Percentiles rank a stretch among this genome's conserved stretches.
Evolutionary conservation across 35 echinoderm and acorn worm species (phyloP).

Genomic region (Holothuria glaberrima): DNA sequence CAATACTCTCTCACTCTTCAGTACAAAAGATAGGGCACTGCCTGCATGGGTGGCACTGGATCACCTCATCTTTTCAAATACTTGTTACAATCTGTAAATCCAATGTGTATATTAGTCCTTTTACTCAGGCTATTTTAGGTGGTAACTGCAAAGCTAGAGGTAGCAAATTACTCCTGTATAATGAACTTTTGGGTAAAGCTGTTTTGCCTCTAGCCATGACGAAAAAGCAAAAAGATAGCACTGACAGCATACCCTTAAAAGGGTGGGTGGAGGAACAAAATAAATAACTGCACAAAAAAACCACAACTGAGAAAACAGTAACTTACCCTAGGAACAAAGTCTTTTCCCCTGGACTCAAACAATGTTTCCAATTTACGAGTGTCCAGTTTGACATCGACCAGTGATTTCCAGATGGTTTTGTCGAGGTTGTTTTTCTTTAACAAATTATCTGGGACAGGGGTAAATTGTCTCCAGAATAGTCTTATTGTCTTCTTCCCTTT

Average conservation of each 20-base stretch:
- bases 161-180: too few relatives aligned
- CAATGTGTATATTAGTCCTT: too few relatives aligned
- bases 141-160: too few relatives aligned
- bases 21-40: too few relatives aligned
- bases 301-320: background rate
- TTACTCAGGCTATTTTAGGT: too few relatives aligned
- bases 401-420: constrained; percentile 86
- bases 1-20: too few relatives aligned
- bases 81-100: too few relatives aligned
- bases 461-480: constrained; percentile 89
- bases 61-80: too few relatives aligned
- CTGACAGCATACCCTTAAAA: background rate
- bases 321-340: constrained; percentile 84
- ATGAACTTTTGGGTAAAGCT: too few relatives aligned
- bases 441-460: constrained; percentile 34
- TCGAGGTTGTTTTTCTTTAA: constrained; percentile 60
- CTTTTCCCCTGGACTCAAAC: constrained; percentile 91
- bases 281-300: background rate
- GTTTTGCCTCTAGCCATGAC: too few relatives aligned
- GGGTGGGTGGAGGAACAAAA: background rate
- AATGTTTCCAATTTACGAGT: constrained; percentile 90
- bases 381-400: constrained; percentile 74
- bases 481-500: constrained; percentile 97
- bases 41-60: too few relatives aligned
- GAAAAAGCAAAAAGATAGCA: too few relatives aligned